phyloP scores from a whole-genome alignment of 2,797 vertebrate species.

The Zenarchopterus dispar region DNA sequence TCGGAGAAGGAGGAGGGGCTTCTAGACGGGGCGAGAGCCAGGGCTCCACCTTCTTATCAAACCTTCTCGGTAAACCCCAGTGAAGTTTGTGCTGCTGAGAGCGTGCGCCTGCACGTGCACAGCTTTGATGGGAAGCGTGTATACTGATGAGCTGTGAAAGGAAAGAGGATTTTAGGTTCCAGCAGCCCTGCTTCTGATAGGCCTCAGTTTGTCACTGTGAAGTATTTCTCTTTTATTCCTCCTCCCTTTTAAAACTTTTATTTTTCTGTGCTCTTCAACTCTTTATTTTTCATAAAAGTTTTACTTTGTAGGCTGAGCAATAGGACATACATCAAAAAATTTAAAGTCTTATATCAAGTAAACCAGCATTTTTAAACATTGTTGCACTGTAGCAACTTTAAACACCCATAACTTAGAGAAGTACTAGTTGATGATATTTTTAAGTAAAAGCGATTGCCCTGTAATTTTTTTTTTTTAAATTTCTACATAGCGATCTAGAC shows the following conservation, averaged over 20 bases:
- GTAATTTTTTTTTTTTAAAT: constrained; percentile 23
- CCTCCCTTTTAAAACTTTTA: constrained; percentile 13
- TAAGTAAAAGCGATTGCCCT: constrained; percentile 2
- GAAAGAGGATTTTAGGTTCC: constrained; percentile 58
- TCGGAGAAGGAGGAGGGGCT: constrained; percentile 79
- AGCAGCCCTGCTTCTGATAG: constrained; percentile 66
- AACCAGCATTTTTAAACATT: constrained; percentile 72
- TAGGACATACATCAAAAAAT: constrained; percentile 61
- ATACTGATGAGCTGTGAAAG: constrained; percentile 29
- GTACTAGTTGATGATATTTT: too few species aligned
- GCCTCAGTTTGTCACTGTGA: constrained; percentile 84
- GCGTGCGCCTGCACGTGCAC: constrained; percentile 2
- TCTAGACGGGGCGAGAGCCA: constrained; percentile 76
- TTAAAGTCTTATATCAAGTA: constrained; percentile 29
- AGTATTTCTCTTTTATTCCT: constrained; percentile 63
- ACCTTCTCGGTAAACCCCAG: constrained; percentile 84
- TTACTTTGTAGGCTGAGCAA: constrained; percentile 82
- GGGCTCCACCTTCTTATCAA: constrained; percentile 83
- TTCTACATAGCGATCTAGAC: constrained; percentile 48
- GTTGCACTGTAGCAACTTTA: constrained; percentile 36
- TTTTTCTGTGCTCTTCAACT: constrained; percentile 36
- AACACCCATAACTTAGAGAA: constrained; percentile 18
- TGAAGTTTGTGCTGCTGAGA: constrained; percentile 46
- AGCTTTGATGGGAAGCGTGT: constrained; percentile 9
- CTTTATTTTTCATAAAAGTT: constrained; percentile 39